Evolutionary conservation across 2,888 invertebrate species (phyloP), one percentile per base, ranked within the genome.

Genomic region (Volucella bombylans): DNA sequence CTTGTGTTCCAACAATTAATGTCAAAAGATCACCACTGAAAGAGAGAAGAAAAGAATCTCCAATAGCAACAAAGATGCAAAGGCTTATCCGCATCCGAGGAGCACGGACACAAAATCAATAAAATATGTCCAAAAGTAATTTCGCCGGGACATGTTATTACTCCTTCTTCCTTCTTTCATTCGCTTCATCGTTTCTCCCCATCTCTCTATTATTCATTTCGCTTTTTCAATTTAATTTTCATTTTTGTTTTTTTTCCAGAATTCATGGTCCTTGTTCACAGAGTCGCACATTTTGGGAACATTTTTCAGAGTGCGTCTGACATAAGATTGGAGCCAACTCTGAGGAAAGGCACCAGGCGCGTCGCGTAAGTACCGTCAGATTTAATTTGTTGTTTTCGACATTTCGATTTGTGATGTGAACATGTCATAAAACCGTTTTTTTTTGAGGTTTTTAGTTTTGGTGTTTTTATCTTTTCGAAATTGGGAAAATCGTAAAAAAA

Each of bases 121-220:
- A 86, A 86, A 86, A 86, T 82, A 78, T 86, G 81, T 86, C 86
- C 86, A 86, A 86, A 86, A 86, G 86, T 82, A 86, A 86, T 86
- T 86, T 86, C 73, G 68, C 50, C 77, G 81, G 85, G 85, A 85
- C 81, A 85, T 85, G 81, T 85, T 81, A 85, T 85, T 85, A 85
- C 85, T 81, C 76, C 81, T 81, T 85, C 68, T 80, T 80, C 76
- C 50, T 41, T 50, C 61, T 52, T 50, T 38, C 47, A 38, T 47
- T 49, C 52, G 47, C 1, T 10, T 43, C 41, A 38, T 62, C 49
- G 47, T 72, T 41, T 18, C 18, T 18, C n/a, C 15, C 23, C 71
- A 18, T 8, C 45, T 62, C 65, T 74, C 65, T 65, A 69, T 72
- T 83, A 64, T 74, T 39, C 31, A 62, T 43, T 61, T 68, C 31